Percentiles rank a stretch among this genome's conserved stretches.
These are phyloP conservation scores for Mastacembelus armatus DNA, from an alignment of 2,797 vertebrate species.

Conservation along the genomic window DNA sequence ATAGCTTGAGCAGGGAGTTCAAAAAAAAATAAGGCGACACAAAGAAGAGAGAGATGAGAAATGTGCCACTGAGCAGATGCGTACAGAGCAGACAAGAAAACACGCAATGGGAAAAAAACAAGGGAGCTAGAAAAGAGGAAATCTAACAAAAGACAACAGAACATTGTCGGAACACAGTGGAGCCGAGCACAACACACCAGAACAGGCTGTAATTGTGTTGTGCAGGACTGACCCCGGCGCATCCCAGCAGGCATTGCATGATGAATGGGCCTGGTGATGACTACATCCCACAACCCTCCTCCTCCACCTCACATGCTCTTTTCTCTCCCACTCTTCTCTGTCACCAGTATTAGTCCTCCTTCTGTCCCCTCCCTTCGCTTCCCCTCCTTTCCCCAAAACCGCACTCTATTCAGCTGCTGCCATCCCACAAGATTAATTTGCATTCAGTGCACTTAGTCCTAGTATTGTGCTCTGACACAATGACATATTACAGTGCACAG, in stretches of 20 bases:
- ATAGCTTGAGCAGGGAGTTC: slow-evolving; percentile 42
- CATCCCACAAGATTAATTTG: slow-evolving; percentile 82
- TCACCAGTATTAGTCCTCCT: slow-evolving; percentile 78
- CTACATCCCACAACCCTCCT: slow-evolving; percentile 72
- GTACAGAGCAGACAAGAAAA: slow-evolving; percentile 30
- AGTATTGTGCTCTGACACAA: slow-evolving; percentile 81
- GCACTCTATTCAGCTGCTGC: slow-evolving; percentile 80
- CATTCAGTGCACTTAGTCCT: slow-evolving; percentile 82
- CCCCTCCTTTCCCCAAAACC: slow-evolving; percentile 67
- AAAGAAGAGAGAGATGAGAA: slow-evolving; percentile 22
- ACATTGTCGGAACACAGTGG: slow-evolving; percentile 72
- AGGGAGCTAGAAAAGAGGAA: slow-evolving; percentile 63
- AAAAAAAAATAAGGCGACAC: slow-evolving; percentile 54
- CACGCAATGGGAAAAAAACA: slow-evolving; percentile 58
- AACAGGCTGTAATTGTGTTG: slow-evolving; percentile 85
- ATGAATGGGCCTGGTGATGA: slow-evolving; percentile 81
- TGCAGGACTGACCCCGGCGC: slow-evolving; percentile 79
- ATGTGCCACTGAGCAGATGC: slow-evolving; percentile 41
- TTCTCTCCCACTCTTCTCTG: slow-evolving; percentile 71
- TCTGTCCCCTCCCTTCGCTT: slow-evolving; percentile 73
- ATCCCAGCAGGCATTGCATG: slow-evolving; percentile 85
- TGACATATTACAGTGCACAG: slow-evolving; percentile 80
- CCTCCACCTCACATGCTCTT: slow-evolving; percentile 70
- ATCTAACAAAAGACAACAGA: slow-evolving; percentile 76
- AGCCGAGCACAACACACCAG: slow-evolving; percentile 75